These are phyloP conservation scores for Lasioglossum albipes DNA, from an alignment of 1,140 invertebrate species.

Conservation along the genomic window DNA sequence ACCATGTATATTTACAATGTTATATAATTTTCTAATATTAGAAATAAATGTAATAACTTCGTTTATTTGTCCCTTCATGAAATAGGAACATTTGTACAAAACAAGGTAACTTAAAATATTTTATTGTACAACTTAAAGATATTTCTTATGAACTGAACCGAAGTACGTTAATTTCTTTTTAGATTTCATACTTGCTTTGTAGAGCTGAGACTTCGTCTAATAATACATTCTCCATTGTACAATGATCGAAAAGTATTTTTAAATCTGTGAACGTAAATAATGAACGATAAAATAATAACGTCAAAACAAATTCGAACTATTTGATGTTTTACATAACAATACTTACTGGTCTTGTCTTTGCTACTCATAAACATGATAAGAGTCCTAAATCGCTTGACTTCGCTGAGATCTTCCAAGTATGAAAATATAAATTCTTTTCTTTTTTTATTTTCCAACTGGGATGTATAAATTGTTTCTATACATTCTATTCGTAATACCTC, in stretches of 20 bases:
- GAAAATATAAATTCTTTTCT: constrained; percentile 69
- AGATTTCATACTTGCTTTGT: constrained; percentile 70
- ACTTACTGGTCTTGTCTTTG: constrained; percentile 76
- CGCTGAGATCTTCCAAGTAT: constrained; percentile 71
- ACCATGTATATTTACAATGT: background rate
- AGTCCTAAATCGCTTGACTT: constrained; percentile 78
- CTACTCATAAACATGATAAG: constrained; percentile 76
- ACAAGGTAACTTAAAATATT: constrained; percentile 27
- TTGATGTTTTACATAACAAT: constrained; percentile 23
- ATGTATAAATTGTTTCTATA: background rate
- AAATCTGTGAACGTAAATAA: constrained; percentile 67
- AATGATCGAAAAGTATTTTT: constrained; percentile 67
- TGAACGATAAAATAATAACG: background rate
- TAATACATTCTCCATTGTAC: constrained; percentile 64
- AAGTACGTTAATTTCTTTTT: constrained; percentile 15
- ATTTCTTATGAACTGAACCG: constrained; percentile 12
- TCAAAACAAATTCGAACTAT: constrained; percentile 22
- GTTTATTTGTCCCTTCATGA: constrained; percentile 20
- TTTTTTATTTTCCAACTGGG: constrained; percentile 18
- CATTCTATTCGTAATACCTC: constrained; percentile 75
- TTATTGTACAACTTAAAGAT: constrained; percentile 22
- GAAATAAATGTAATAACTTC: constrained; percentile 2
- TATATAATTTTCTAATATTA: background rate
- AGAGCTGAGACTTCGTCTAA: constrained; percentile 62
- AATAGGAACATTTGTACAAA: constrained; percentile 4